phyloP scores from a whole-genome alignment of 2,888 invertebrate species.

The Fissipunctia ypsillon region DNA sequence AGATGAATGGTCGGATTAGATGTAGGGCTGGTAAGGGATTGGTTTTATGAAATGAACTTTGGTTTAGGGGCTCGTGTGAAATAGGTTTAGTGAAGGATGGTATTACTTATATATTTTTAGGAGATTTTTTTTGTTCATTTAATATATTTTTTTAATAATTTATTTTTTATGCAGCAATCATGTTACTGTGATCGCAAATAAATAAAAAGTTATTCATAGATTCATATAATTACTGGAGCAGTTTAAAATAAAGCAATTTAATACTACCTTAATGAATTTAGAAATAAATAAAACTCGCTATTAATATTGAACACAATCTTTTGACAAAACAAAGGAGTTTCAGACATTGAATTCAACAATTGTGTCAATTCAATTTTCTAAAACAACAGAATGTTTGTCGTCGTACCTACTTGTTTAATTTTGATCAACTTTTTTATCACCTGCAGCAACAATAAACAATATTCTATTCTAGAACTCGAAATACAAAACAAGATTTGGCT shows the following conservation, averaged over 20 bases:
- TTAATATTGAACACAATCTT: background rate
- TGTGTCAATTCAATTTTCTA: too few species aligned
- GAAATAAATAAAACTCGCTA: background rate
- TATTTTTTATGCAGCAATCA: background rate
- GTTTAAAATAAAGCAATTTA: too few species aligned
- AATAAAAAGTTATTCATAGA: background rate
- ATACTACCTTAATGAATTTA: background rate
- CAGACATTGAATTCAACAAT: background rate
- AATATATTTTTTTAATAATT: background rate
- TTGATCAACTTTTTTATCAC: too few species aligned
- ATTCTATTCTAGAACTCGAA: too few species aligned
- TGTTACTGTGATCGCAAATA: background rate
- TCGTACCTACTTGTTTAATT: too few species aligned
- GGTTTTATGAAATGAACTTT: slow-evolving; percentile 54
- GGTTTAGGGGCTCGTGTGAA: background rate
- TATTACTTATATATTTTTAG: background rate
- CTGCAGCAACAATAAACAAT: too few species aligned
- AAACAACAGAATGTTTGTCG: too few species aligned
- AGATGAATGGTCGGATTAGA: slow-evolving; percentile 65
- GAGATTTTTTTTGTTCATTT: background rate
- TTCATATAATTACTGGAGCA: too few species aligned
- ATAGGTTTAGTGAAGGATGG: slow-evolving; percentile 1
- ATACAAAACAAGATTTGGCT: background rate
- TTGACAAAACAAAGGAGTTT: background rate
- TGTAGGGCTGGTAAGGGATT: slow-evolving; percentile 49